phyloP scores from a whole-genome alignment of 2,797 vertebrate genomes.

The Myiotriccus ornatus region DNA sequence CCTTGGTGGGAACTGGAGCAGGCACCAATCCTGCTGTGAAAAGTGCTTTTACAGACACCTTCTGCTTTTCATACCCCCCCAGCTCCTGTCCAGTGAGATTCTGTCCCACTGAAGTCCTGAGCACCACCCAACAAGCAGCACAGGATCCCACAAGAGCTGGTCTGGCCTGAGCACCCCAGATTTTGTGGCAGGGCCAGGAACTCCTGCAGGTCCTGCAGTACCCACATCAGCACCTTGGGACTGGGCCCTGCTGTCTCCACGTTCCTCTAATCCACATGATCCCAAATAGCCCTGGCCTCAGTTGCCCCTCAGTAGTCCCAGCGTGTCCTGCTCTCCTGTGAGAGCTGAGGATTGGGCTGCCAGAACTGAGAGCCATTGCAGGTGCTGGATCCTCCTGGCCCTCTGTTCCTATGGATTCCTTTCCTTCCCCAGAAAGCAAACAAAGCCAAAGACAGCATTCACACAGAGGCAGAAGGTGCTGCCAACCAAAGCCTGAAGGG shows the following conservation, averaged over 20 bases:
- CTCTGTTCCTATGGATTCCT: not conserved
- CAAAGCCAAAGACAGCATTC: not conserved
- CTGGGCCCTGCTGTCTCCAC: not conserved
- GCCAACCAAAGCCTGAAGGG: not conserved
- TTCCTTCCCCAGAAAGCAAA: not conserved
- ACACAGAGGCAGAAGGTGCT: not conserved
- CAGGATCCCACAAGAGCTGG: rapidly evolving
- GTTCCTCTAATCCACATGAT: not conserved
- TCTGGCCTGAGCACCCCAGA: not conserved
- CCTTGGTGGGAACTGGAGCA: not conserved
- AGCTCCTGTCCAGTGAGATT: not conserved
- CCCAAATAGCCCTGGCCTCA: not conserved
- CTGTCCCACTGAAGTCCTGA: not conserved
- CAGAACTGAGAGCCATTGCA: not conserved
- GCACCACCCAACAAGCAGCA: not conserved
- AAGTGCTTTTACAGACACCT: not conserved
- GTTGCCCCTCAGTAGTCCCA: not conserved
- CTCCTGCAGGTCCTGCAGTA: not conserved
- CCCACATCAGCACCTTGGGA: not conserved
- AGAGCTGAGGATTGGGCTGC: not conserved
- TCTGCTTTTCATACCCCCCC: not conserved
- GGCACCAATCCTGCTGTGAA: not conserved
- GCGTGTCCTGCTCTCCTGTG: not conserved
- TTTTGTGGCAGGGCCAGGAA: not conserved
- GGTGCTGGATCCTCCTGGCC: not conserved